Base-by-base conservation (phyloP, 2,113 vertebrate genomes). In the Chelonoidis abingdonii region DNA sequence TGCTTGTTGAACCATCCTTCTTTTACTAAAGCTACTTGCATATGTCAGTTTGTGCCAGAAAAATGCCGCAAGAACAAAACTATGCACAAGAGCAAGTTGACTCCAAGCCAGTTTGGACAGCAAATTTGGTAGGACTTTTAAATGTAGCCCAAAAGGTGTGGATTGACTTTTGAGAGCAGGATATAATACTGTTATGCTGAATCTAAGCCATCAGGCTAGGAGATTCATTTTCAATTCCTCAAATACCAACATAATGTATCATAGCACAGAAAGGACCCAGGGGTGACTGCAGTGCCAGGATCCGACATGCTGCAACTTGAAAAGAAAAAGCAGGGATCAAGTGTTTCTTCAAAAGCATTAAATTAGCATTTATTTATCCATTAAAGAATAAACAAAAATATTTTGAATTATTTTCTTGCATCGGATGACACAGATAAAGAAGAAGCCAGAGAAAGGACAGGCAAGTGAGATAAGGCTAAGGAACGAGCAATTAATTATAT, bases 201-300 rank as follows among this genome's bases (percentile, higher is more conserved):
- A 97, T 91, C 94, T 92, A 88, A 94, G 89, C 86, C 89, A 96
- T 96, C 94, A 95, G 96, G 87, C 92, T 90, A 76, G 84, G 93
- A 80, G 91, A 97, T 95, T 96, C 95, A 97, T 96, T 97, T 97
- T 97, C 92, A 97, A 7, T 97, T 97, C 91, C 88, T 95, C 93
- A 97, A 95, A 94, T 91, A 93, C 89, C 89, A 97, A 90, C 87
- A 93, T 86, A 95, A 95, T 89, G 89, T 80, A 79, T 59, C 94
- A 95, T 89, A 92, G 83, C 76, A 90, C 91, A 96, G 94, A 94
- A 93, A 89, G 86, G 88, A 53, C 29, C 13, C 50, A 87, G 86
- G 89, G 96, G 53, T 59, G 76, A 92, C 82, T 89, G 86, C 86
- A 94, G 80, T 84, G 78, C 65, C 35, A 92, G 81, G 94, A 90